These are phyloP conservation scores for Suncus etruscus DNA, from an alignment of 2,113 vertebrate species.

Conservation along the genomic window DNA sequence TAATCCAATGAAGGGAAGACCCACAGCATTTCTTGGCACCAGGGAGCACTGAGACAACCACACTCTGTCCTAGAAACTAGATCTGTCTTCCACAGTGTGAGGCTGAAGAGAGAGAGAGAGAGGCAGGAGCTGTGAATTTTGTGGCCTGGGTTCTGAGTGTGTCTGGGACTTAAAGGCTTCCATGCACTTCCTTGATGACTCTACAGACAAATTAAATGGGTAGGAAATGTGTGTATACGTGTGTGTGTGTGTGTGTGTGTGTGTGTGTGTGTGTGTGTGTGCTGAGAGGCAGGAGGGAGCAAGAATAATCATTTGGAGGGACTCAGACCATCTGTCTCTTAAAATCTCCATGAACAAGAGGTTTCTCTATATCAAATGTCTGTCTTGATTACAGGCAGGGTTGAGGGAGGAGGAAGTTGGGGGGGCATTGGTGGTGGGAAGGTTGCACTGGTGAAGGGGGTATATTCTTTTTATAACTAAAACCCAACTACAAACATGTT, in stretches of 20 bases:
- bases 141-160: slow-evolving; percentile 44
- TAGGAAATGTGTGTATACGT: neutral
- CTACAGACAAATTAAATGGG: slow-evolving; percentile 17
- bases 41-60: slow-evolving; percentile 37
- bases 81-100: neutral
- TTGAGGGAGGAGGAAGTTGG: too few species aligned
- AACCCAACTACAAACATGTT: too few species aligned
- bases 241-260: neutral
- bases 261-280: neutral
- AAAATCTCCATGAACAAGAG: neutral
- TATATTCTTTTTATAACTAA: too few species aligned
- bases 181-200: slow-evolving; percentile 16
- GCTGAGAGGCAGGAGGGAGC: neutral
- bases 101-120: neutral
- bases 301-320: slow-evolving; percentile 37
- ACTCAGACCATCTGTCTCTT: neutral
- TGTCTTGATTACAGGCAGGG: too few species aligned
- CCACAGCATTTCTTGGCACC: neutral
- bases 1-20: neutral
- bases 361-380: neutral
- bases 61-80: neutral
- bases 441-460: too few species aligned
- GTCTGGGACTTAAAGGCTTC: slow-evolving; percentile 23
- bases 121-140: neutral
- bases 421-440: too few species aligned